Base-by-base conservation (phyloP, 2,797 vertebrate genomes). In the Siniperca obscura region DNA sequence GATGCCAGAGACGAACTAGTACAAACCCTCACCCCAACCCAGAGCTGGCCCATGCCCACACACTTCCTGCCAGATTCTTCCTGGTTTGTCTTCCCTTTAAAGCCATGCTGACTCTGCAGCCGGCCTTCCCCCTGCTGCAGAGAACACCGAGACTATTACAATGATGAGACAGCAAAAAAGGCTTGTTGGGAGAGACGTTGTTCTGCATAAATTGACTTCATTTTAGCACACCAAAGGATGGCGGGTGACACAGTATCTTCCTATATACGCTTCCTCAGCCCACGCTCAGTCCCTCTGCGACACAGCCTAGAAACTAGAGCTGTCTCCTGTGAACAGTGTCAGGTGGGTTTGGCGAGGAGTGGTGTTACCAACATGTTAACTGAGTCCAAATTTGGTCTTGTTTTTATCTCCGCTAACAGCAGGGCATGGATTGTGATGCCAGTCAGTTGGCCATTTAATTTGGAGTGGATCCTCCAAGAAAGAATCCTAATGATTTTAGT, bases 131-230 rank as follows among this genome's bases (percentile, higher is more conserved):
- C 42, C 71, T 19, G 9, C 73, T 53, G 78, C 82, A 82, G 76
- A 71, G 65, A 85, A 62, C 76, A 62, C 52, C 72, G 57, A 80
- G 79, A 86, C 79, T 80, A 55, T 72, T 25, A 60, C 78, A 71
- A 12, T 70, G 87, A 91, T 90, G 91, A 94, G 61, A 52, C 81
- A 85, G 90, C 89, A 79, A 74, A 90, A 90, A 70, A 76, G 70
- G 60, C 65, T 67, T 30, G 22, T 40, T 17, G 27, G 19, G 19
- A 46, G 64, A 66, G 61, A 64, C 46, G 4, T 16, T 30, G 56
- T 56, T 64, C 61, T 79, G 68, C 64, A 73, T 56, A 17, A 14
- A 61, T 4, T 10, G 42, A 38, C 46, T 73, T 84, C 3, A 7
- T 69, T 56, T 70, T 5, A 64, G 76, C 44, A 36, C 14, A 34